Evolutionary conservation across 2,113 vertebrate species (phyloP).

Genomic region (Climacteris rufus): DNA sequence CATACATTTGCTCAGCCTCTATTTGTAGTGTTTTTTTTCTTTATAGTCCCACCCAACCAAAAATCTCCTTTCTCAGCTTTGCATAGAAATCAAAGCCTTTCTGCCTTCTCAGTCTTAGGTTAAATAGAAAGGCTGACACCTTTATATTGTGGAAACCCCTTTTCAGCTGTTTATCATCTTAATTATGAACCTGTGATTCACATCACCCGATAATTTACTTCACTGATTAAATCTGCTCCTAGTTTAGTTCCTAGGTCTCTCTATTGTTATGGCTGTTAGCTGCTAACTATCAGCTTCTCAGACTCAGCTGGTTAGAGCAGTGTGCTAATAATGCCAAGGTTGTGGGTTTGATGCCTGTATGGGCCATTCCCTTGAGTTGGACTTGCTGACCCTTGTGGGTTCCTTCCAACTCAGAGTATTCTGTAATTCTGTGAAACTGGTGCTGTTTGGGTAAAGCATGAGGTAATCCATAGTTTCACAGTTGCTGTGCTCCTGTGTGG

Average conservation of each 20-base stretch:
- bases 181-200: neutral
- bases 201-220: conserved; percentile 9
- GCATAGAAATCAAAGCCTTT: fast-evolving
- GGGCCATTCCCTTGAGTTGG: neutral
- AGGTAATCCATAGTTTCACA: fast-evolving
- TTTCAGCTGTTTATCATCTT: neutral
- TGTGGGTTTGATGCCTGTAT: neutral
- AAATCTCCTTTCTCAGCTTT: fast-evolving
- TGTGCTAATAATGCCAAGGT: neutral
- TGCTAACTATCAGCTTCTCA: neutral
- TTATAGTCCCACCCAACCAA: neutral
- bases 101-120: fast-evolving
- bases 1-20: neutral
- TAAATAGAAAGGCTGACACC: neutral
- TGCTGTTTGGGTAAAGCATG: neutral
- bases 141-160: neutral
- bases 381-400: neutral
- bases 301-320: neutral
- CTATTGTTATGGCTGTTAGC: neutral
- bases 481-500: neutral
- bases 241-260: neutral
- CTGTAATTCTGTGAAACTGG: neutral
- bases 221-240: neutral
- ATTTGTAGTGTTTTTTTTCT: fast-evolving
- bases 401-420: neutral